Evolutionary conservation across 2,888 invertebrate genomes (phyloP).

Genomic region (Conchocele bisecta): DNA sequence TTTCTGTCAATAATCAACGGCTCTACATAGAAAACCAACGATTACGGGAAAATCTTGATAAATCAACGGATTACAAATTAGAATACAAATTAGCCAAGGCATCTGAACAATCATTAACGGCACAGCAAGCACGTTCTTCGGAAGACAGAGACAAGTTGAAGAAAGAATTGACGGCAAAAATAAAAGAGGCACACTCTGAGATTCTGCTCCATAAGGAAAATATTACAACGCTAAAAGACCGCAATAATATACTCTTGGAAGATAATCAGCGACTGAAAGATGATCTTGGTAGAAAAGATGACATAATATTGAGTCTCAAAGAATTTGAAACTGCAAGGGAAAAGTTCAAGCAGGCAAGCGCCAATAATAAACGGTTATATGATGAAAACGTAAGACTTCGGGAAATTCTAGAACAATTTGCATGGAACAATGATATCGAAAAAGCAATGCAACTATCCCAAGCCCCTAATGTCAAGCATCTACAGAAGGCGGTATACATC

Average conservation of each 20-base stretch:
- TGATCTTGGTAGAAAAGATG: slow-evolving; percentile 43
- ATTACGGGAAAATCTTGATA: slow-evolving; percentile 48
- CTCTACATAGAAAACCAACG: slow-evolving; percentile 55
- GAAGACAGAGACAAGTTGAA: slow-evolving; percentile 50
- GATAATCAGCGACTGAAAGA: slow-evolving; percentile 43
- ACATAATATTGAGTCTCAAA: slow-evolving; percentile 40
- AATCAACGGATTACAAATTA: slow-evolving; percentile 46
- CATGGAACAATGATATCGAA: too few relatives aligned
- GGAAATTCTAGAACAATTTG: slow-evolving; percentile 39
- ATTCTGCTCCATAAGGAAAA: slow-evolving; percentile 49
- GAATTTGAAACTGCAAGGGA: slow-evolving; percentile 33
- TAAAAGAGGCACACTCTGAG: slow-evolving; percentile 39
- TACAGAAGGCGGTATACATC: too few relatives aligned
- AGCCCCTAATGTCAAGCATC: too few relatives aligned
- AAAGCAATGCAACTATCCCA: too few relatives aligned
- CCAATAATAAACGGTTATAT: slow-evolving; percentile 34
- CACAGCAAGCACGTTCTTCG: slow-evolving; percentile 22
- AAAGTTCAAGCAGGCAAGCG: slow-evolving; percentile 42
- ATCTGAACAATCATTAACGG: slow-evolving; percentile 28
- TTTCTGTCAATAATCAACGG: slow-evolving; percentile 49
- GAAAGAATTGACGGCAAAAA: slow-evolving; percentile 36
- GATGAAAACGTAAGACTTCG: slow-evolving; percentile 52
- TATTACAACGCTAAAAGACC: slow-evolving; percentile 35
- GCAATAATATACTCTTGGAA: slow-evolving; percentile 47
- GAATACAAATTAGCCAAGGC: slow-evolving; percentile 38